Base-by-base conservation (phyloP, 2,797 vertebrate genomes). In the Agapornis canus region DNA sequence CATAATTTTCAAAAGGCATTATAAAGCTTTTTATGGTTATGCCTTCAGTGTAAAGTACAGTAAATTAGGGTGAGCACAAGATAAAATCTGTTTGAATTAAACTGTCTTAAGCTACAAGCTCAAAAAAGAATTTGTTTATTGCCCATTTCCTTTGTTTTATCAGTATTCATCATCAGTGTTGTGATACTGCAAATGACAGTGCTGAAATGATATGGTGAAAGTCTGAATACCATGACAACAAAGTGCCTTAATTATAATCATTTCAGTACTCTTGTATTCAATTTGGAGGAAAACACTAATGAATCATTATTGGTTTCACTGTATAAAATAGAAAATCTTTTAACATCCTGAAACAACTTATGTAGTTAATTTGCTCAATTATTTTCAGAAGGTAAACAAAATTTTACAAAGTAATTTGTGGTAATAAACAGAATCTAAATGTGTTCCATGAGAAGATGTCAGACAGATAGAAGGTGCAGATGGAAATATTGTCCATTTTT, bases 311-410 rank as follows among this genome's bases (percentile, higher is more conserved):
- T 64, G 37, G 2, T 59, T 79, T 66, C 51, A 26, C 26, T 40
- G 6, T 80, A 87, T 86, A 60, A 89, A 82, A 78, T 6, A 70
- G 29, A 91, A 84, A 23, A 3, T 63, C 68, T 57, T 90, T 87
- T 91, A 61, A 60, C 19, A 37, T 68, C 57, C 72, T 65, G 89
- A 70, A 86, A 52, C 70, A 78, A 68, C 6, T 80, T 68, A 17
- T 1, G 13, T 75, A 89, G 79, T 80, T 94, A 64, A 86, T 94
- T 92, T 82, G 7, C 47, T 79, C 18, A 11, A 47, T 93, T 86
- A 65, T 76, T 95, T 94, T 79, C 73, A 48, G 37, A 90, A 63
- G 31, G 40, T 89, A 94, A 94, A 84, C 60, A 94, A 79, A 94
- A 77, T 77, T 57, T 77, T 86, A 80, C 14, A 10, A 70, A 63